Percentiles rank a stretch among this genome's conserved stretches.
Evolutionary conservation across 2,888 invertebrate species (phyloP).

Genomic region (Tipula lateralis): DNA sequence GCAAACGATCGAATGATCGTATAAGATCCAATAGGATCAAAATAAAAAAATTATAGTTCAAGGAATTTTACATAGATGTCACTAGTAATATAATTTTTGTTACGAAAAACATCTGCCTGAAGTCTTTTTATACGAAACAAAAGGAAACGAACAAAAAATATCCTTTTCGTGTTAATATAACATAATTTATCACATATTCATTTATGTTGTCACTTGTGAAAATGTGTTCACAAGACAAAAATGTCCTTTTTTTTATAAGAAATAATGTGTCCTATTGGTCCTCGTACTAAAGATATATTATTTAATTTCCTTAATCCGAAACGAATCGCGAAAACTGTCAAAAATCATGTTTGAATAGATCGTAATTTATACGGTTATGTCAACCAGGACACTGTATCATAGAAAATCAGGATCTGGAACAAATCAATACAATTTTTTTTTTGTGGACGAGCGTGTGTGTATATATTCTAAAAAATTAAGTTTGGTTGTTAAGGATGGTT

Average conservation of each 20-base stretch:
- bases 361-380: conserved; percentile 31
- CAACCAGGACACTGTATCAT: background rate
- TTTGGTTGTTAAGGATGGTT: background rate
- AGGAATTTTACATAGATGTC: background rate
- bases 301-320: conserved; percentile 30
- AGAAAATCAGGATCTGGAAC: background rate
- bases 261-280: background rate
- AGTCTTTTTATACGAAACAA: background rate
- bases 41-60: background rate
- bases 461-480: background rate
- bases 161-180: background rate
- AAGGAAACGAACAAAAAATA: background rate
- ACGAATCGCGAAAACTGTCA: conserved; percentile 32
- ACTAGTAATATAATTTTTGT: background rate
- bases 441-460: background rate
- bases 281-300: background rate
- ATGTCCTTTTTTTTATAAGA: background rate
- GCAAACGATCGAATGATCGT: background rate
- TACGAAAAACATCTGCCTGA: background rate
- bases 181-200: conserved; percentile 24
- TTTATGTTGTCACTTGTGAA: background rate
- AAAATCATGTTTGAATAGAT: conserved; percentile 32
- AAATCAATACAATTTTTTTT: background rate
- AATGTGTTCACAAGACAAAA: background rate
- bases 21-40: background rate